A percentile compares a stretch with the other conserved stretches of the same genome.
phyloP scores from a whole-genome alignment of 2,113 vertebrate species.

The Phylloscopus trochiloides region DNA sequence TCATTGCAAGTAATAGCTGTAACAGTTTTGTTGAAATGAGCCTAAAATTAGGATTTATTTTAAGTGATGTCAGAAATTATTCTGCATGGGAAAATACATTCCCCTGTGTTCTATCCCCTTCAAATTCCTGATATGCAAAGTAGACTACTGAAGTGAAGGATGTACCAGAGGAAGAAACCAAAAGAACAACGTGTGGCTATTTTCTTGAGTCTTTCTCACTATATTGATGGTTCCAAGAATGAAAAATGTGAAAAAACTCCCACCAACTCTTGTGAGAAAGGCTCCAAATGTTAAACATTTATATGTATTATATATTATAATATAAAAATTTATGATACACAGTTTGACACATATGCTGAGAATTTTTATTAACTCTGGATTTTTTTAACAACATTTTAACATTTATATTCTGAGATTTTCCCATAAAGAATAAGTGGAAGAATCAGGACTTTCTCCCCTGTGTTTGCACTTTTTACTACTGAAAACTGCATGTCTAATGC shows the following conservation, averaged over 20 bases:
- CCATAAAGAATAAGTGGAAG: accelerated
- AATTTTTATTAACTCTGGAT: neutral
- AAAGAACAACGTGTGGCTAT: neutral
- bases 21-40: neutral
- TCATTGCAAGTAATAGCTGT: neutral
- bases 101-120: neutral
- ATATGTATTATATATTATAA: neutral
- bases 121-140: neutral
- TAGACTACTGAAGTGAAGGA: neutral
- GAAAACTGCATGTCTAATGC: neutral
- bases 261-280: neutral
- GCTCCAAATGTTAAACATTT: neutral
- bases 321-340: neutral
- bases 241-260: neutral
- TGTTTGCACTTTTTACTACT: neutral
- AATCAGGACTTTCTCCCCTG: neutral
- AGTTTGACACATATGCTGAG: neutral
- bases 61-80: neutral
- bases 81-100: neutral
- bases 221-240: neutral
- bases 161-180: neutral
- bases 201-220: neutral
- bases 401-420: neutral
- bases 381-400: neutral
- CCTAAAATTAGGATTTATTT: neutral